phyloP scores from a whole-genome alignment of 2,797 vertebrate genomes.

The Myripristis murdjan region DNA sequence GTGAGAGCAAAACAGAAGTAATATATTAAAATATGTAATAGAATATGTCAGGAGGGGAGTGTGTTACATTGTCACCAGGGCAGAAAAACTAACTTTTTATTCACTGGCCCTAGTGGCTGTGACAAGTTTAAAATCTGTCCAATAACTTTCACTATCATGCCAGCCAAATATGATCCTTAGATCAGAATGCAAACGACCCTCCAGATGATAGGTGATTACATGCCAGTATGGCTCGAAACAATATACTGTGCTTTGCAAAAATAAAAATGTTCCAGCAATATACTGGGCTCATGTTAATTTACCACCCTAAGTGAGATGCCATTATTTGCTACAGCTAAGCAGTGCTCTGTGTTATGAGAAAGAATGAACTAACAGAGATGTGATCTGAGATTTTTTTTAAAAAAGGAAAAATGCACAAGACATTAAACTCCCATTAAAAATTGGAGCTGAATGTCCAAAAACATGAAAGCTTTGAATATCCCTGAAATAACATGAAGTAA shows the following conservation, averaged over 20 bases:
- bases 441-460: background rate
- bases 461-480: background rate
- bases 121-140: background rate
- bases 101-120: slow-evolving; percentile 9
- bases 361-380: background rate
- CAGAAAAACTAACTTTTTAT: background rate
- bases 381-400: background rate
- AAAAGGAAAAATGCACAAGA: background rate
- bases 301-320: background rate
- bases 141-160: no score
- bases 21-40: background rate
- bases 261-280: slow-evolving; percentile 1
- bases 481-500: no score
- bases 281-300: background rate
- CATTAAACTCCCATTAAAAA: background rate
- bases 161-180: background rate
- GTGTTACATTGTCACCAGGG: background rate
- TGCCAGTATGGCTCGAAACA: background rate
- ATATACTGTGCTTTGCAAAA: background rate
- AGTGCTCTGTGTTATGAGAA: background rate
- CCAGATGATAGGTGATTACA: background rate
- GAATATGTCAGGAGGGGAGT: background rate
- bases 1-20: background rate
- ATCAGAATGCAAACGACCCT: background rate
- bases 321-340: slow-evolving; percentile 26